A percentile compares a stretch with the other conserved stretches of the same genome.
Evolutionary conservation across 1,140 invertebrate species (phyloP).

Genomic region (Grapholita molesta): DNA sequence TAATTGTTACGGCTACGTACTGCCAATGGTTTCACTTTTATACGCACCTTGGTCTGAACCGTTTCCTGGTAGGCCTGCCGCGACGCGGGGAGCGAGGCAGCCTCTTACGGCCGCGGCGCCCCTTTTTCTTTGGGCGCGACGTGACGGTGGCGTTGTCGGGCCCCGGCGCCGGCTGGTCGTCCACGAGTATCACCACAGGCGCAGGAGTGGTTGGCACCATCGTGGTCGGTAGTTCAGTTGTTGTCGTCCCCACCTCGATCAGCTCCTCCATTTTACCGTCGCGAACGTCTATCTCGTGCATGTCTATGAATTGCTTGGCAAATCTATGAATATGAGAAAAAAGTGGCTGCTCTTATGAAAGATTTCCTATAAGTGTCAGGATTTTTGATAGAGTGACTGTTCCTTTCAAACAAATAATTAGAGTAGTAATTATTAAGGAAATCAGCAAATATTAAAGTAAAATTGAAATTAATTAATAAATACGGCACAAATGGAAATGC

Average conservation of each 20-base stretch:
- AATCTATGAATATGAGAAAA: conserved; percentile 72
- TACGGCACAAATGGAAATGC: no score
- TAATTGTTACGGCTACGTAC: no score
- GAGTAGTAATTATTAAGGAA: no score
- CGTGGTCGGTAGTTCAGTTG: conserved; percentile 39
- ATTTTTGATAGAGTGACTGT: no score
- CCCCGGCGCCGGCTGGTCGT: conserved; percentile 59
- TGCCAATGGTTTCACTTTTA: background rate
- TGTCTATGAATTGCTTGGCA: conserved; percentile 89
- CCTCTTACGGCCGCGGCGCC: conserved; percentile 55
- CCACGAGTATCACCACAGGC: conserved; percentile 66
- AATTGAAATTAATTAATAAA: no score
- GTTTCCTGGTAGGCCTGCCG: conserved; percentile 66
- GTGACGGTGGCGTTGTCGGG: conserved; percentile 58
- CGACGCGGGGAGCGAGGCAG: conserved; percentile 60
- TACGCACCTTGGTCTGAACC: conserved; percentile 65
- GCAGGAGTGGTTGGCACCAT: conserved; percentile 47
- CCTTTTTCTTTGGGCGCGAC: conserved; percentile 59
- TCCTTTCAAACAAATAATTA: no score
- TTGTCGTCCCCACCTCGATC: conserved; percentile 52
- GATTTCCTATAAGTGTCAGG: no score
- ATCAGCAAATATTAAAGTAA: no score
- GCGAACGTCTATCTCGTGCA: conserved; percentile 88
- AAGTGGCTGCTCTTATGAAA: no score
- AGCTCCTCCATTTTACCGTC: conserved; percentile 84